Percentiles rank a stretch among this genome's conserved stretches.
Evolutionary conservation across 2,888 invertebrate species (phyloP).

Genomic region (Saturnia pavonia): DNA sequence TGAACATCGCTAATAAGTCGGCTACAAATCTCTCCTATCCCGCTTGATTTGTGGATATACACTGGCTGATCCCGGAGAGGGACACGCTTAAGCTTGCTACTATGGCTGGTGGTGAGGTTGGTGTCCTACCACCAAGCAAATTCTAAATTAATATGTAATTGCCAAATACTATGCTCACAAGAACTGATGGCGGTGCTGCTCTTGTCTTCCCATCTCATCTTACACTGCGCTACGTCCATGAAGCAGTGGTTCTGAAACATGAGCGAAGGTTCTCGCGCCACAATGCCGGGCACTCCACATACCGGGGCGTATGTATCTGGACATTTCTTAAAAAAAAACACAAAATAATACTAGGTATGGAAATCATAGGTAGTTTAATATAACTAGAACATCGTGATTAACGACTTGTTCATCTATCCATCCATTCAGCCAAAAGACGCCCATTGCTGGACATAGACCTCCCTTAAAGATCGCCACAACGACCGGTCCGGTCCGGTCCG

Average conservation of each 20-base stretch:
- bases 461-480: too few relatives aligned
- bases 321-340: constrained; percentile 49
- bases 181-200: constrained; percentile 52
- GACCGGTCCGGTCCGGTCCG: too few relatives aligned
- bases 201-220: constrained; percentile 60
- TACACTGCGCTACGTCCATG: constrained; percentile 73
- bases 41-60: too few relatives aligned
- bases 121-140: too few relatives aligned
- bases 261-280: constrained; percentile 57
- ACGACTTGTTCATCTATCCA: too few relatives aligned
- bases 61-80: too few relatives aligned
- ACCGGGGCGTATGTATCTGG: constrained; percentile 67
- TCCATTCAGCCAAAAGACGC: too few relatives aligned
- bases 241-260: constrained; percentile 72
- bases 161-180: constrained; percentile 36
- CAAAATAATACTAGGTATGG: not conserved
- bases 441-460: too few relatives aligned
- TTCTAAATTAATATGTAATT: not conserved
- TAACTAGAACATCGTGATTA: not conserved
- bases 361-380: not conserved
- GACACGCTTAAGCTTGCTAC: too few relatives aligned
- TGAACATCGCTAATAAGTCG: too few relatives aligned
- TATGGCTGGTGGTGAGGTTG: too few relatives aligned
- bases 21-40: too few relatives aligned
- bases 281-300: constrained; percentile 58